Evolutionary conservation across 2,113 vertebrate species (phyloP).

Genomic region (Psephotus haematonotus): DNA sequence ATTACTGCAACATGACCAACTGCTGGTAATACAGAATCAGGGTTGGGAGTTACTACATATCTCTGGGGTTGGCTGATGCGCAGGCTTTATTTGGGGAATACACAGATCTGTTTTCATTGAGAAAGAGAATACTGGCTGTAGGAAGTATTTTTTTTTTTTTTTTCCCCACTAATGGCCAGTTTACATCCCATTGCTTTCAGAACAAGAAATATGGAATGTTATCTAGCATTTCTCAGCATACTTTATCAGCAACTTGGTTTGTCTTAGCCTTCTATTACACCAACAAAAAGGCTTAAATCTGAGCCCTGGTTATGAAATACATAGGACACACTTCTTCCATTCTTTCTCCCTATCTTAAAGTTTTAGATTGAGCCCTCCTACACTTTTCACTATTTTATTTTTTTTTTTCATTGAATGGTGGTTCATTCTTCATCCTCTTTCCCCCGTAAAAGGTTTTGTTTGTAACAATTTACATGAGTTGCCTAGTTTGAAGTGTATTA

Average conservation of each 20-base stretch:
- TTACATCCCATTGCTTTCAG: not conserved
- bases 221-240: not conserved
- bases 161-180: not conserved
- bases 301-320: not conserved
- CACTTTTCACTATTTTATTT: not conserved
- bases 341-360: not conserved
- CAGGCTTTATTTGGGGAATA: not conserved
- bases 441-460: not conserved
- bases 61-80: not conserved
- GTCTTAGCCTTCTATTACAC: not conserved
- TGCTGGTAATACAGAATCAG: not conserved
- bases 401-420: not conserved
- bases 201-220: not conserved
- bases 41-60: not conserved
- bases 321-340: not conserved
- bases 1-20: not conserved
- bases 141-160: not conserved
- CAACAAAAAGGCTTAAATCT: not conserved
- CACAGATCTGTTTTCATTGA: not conserved
- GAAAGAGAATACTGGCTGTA: not conserved
- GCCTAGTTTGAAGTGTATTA: not conserved
- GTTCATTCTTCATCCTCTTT: not conserved
- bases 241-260: not conserved
- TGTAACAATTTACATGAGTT: not conserved
- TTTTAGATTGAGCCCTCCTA: not conserved